These are phyloP conservation scores for Dimorphilus gyrociliatus DNA, from an alignment of 2,888 invertebrate genomes.

Conservation along the genomic window DNA sequence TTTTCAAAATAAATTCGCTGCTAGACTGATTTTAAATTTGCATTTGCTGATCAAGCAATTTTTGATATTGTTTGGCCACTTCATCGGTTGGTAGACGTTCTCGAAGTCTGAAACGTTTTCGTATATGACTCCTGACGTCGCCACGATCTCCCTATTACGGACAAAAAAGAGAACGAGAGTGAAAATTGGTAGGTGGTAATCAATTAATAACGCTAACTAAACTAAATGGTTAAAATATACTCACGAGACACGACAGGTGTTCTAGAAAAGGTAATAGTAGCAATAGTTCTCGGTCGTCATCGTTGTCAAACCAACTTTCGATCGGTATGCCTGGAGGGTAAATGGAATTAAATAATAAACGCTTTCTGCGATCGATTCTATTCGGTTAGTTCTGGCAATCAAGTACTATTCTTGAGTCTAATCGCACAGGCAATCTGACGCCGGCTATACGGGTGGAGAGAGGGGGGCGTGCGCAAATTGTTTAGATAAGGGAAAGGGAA, in stretches of 20 bases:
- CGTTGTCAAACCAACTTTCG: slow-evolving; percentile 88
- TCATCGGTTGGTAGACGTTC: slow-evolving; percentile 73
- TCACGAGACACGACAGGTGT: slow-evolving; percentile 59
- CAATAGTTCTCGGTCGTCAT: slow-evolving; percentile 68
- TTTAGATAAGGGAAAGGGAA: too few relatives aligned
- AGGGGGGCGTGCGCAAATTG: too few relatives aligned
- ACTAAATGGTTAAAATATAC: slow-evolving; percentile 16
- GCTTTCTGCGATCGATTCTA: neutral
- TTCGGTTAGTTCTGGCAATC: too few relatives aligned
- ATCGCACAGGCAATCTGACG: too few relatives aligned
- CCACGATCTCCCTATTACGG: slow-evolving; percentile 51
- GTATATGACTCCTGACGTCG: slow-evolving; percentile 77
- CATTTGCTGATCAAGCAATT: too few relatives aligned
- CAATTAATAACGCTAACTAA: slow-evolving; percentile 3
- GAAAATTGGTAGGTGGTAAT: slow-evolving; percentile 4
- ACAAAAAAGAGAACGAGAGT: slow-evolving; percentile 6
- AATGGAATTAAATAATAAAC: slow-evolving; percentile 50
- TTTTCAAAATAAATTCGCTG: too few relatives aligned
- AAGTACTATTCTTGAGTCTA: too few relatives aligned
- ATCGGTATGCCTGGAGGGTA: slow-evolving; percentile 96
- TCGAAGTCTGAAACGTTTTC: slow-evolving; percentile 73
- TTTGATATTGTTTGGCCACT: slow-evolving; percentile 13
- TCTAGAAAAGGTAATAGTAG: slow-evolving; percentile 82
- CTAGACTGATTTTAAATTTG: too few relatives aligned
- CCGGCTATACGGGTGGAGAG: too few relatives aligned